A percentile compares a stretch with the other conserved stretches of the same genome.
These are phyloP conservation scores for Mus spicilegus DNA, from an alignment of 2,113 vertebrate species.

Conservation along the genomic window DNA sequence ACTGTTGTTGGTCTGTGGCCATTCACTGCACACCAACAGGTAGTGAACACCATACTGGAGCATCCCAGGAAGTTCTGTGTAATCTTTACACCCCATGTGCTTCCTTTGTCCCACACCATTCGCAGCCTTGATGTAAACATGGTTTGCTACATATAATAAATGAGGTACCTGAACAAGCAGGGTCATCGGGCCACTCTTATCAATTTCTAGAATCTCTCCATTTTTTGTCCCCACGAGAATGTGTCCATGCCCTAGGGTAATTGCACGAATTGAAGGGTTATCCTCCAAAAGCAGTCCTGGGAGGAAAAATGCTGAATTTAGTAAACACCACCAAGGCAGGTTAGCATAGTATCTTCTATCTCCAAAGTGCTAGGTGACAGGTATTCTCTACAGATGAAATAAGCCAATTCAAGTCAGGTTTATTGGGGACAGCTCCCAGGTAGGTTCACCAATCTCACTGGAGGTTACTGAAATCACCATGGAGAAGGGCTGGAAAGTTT, in stretches of 20 bases:
- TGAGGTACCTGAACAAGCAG: constrained; percentile 92
- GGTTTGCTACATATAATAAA: background rate
- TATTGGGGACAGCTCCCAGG: too few species aligned
- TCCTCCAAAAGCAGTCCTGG: constrained; percentile 97
- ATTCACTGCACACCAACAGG: background rate
- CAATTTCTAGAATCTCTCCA: constrained; percentile 98
- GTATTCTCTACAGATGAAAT: too few species aligned
- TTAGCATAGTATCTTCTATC: background rate
- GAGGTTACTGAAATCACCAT: too few species aligned
- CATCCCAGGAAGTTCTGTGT: background rate
- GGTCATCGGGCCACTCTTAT: constrained; percentile 97
- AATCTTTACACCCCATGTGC: background rate
- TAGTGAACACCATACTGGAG: background rate
- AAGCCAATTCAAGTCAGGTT: too few species aligned
- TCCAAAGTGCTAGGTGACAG: constrained; percentile 17
- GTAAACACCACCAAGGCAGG: background rate
- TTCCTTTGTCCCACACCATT: too few species aligned
- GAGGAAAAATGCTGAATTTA: background rate
- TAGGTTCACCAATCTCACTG: too few species aligned
- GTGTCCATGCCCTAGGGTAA: constrained; percentile 97
- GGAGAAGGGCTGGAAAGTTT: too few species aligned
- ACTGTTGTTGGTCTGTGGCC: background rate
- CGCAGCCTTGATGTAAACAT: background rate
- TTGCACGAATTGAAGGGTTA: constrained; percentile 97
- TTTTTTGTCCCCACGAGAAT: constrained; percentile 98